Base-by-base conservation (phyloP, 2,888 invertebrate genomes). In the Oscheius sp. region DNA sequence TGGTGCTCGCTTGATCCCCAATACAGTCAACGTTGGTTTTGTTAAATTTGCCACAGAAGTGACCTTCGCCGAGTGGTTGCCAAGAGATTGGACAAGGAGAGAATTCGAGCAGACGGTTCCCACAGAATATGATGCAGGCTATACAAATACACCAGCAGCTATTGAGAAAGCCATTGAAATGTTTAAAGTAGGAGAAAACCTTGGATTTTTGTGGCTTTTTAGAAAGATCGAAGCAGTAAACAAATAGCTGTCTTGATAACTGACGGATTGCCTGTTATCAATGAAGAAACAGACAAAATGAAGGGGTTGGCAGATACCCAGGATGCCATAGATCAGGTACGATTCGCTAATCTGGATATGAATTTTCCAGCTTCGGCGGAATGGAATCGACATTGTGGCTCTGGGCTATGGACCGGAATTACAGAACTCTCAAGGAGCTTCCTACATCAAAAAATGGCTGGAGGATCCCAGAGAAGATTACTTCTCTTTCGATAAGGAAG, bases 141-240 rank as follows among this genome's bases (percentile, higher is more conserved):
- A 46, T 13, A 68, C 68, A 13, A 68, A 68, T 29, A 68, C 68
- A n/a, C 53, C 53, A 7, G 52, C 68, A 5, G 68, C 68, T 49
- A 46, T 68, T 12, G 45, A 52, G 16, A 68, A 52, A 27, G 68
- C 52, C 1, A 25, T 25, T 5, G 49, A 68, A 45, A 68, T 68
- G 68, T 25, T 68, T 46, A 27, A 49, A 13, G 35, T 35, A 6
- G 35, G 35, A 6, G 35, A 35, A 3, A 6, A 35, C 3, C 35
- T 3, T 3, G 9, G 35, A 35, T 35, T 35, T 35, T 3, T 9
- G 35, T 6, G 35, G 9, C 9, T 6, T 35, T 58, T 58, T 13
- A 58, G 58, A 7, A 12, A 9, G 13, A 58, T 27, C 1, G 58
- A 1, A 58, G 25, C n/a, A 12, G n/a, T 2, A 27, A 27, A 7